Conservation (phyloP, 2,888 invertebrate genomes). For the Acleris holmiana region DNA sequence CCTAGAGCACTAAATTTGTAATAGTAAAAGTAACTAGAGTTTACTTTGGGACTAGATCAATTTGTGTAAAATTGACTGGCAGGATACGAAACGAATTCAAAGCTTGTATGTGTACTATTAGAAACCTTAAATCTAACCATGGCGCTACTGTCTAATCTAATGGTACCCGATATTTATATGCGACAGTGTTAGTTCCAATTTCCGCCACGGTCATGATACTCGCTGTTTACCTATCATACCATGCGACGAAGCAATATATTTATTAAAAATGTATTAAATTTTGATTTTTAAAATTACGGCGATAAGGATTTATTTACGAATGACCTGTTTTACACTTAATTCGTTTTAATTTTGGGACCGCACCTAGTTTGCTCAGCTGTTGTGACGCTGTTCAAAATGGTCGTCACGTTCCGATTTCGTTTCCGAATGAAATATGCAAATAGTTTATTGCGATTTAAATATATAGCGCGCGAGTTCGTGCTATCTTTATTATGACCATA, state of each 20-base stretch:
- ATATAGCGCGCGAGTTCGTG: background rate
- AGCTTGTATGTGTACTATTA: no score
- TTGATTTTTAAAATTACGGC: no score
- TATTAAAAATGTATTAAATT: no score
- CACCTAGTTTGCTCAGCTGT: slow-evolving; percentile 54
- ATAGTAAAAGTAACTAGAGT: no score
- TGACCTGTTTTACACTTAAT: no score
- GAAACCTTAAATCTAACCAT: background rate
- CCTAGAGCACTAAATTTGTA: no score
- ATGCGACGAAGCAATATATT: slow-evolving; percentile 40
- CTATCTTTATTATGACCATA: background rate
- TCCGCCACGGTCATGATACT: background rate
- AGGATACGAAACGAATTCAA: slow-evolving; percentile 3
- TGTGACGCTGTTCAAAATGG: slow-evolving; percentile 52
- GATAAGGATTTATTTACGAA: no score
- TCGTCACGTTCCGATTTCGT: slow-evolving; percentile 33
- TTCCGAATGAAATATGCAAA: slow-evolving; percentile 7
- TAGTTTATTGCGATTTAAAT: background rate
- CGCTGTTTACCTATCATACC: background rate
- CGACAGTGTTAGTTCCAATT: background rate
- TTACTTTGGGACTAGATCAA: no score
- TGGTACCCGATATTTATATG: background rate
- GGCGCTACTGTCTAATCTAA: background rate
- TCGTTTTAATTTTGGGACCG: no score
- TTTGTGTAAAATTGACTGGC: no score